phyloP scores from a whole-genome alignment of 2,888 invertebrate species.

The Cantharis nigra region DNA sequence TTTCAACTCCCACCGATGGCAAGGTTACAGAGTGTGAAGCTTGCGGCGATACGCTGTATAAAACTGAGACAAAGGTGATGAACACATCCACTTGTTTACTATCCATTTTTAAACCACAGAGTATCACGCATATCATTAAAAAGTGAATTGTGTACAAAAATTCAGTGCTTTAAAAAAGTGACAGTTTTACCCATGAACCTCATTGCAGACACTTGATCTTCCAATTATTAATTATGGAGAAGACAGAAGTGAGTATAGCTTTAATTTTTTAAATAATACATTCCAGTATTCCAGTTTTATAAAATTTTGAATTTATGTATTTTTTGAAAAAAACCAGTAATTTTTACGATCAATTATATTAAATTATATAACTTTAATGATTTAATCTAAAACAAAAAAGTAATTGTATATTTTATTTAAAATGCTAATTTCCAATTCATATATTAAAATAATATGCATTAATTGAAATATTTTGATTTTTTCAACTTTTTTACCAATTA shows the following conservation, averaged over 20 bases:
- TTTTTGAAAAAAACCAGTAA: not conserved
- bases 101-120: constrained; percentile 14
- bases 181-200: not conserved
- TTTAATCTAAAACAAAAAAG: not conserved
- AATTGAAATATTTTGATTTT: not conserved
- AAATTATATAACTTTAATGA: not conserved
- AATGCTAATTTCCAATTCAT: no score
- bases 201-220: not conserved
- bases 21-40: constrained; percentile 33
- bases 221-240: not conserved
- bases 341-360: not conserved
- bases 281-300: not conserved
- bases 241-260: not conserved
- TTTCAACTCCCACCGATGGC: constrained; percentile 27
- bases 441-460: not conserved
- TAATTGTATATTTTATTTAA: not conserved
- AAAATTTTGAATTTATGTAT: not conserved
- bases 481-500: not conserved
- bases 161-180: not conserved
- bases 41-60: constrained; percentile 34
- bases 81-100: constrained; percentile 31
- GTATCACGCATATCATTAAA: not conserved
- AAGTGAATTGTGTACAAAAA: not conserved
- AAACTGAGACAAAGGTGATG: constrained; percentile 33
- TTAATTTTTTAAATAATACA: no score